Evolutionary conservation across 2,888 invertebrate species (phyloP), one percentile per base, ranked within the genome.

Genomic region (Napeogenes inachia): DNA sequence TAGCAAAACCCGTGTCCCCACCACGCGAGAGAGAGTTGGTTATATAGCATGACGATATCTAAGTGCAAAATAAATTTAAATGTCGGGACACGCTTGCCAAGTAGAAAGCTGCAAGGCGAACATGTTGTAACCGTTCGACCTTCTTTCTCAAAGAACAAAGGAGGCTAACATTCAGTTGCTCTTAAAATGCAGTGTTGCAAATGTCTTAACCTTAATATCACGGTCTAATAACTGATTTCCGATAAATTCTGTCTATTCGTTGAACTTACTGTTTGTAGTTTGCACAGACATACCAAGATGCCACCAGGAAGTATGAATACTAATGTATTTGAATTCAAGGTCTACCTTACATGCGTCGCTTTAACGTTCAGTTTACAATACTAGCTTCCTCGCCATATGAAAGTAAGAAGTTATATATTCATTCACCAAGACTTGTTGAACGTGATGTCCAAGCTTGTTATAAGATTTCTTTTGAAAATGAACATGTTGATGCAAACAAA

Each of bases 21-120:
- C 85, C 84, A 82, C 76, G 60, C 65, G 68, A 70, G 76, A 85
- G 88, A 87, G 87, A 84, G 87, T 84, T 77, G 79, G 75, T 79
- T 75, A 50, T 50, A 75, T 78, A 76, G 78, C 77, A 75, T 74
- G 75, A 74, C 82, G 78, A 81, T 85, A 83, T 83, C 85, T 84
- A 82, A 86, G 87, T 86, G 85, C 79, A 75, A 88, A 89, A 86
- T 84, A 84, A 83, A 87, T 89, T 87, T 86, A 87, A 87, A 88
- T 87, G 87, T 85, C 87, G 86, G 84, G 84, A 87, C 89, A 86
- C 82, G 88, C 82, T 85, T 74, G 79, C 80, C 74, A 80, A 87
- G 85, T 90, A 90, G 90, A 90, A 90, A 90, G 89, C 89, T 85
- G 82, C 88, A 88, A 88, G 88, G 88, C 88, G 78, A 87, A 73